Evolutionary conservation across 2,888 invertebrate genomes (phyloP).

Genomic region (Amorpha juglandis): DNA sequence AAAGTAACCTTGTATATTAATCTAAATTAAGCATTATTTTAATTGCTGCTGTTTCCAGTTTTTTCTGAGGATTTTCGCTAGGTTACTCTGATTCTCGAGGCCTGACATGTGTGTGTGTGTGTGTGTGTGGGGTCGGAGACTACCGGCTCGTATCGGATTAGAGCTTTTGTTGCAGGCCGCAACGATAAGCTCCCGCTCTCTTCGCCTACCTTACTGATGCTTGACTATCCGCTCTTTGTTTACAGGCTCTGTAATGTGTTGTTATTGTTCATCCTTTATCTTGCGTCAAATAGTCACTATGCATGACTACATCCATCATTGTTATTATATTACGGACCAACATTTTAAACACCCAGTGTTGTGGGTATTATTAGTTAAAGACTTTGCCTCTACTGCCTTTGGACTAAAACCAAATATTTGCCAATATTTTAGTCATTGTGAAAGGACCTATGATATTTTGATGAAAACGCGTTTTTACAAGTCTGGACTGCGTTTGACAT

Average conservation of each 20-base stretch:
- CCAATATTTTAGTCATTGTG: too few species aligned
- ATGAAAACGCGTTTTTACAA: too few species aligned
- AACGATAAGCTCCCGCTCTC: background rate
- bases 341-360: too few species aligned
- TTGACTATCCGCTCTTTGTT: background rate
- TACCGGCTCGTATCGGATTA: conserved; percentile 1
- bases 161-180: conserved; percentile 1
- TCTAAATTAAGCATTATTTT: too few species aligned
- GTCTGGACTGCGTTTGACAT: too few species aligned
- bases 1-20: too few species aligned
- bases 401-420: too few species aligned
- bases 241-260: background rate
- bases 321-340: background rate
- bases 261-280: background rate
- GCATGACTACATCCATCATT: background rate
- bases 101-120: background rate
- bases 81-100: background rate
- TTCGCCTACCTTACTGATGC: background rate
- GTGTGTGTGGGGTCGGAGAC: background rate
- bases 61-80: background rate
- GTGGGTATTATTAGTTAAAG: too few species aligned
- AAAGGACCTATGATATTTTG: too few species aligned
- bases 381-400: too few species aligned
- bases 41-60: too few species aligned
- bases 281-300: background rate